Percentiles rank a stretch among this genome's conserved stretches.
Evolutionary conservation across 2,113 vertebrate species (phyloP).

Genomic region (Collichthys lucidus): DNA sequence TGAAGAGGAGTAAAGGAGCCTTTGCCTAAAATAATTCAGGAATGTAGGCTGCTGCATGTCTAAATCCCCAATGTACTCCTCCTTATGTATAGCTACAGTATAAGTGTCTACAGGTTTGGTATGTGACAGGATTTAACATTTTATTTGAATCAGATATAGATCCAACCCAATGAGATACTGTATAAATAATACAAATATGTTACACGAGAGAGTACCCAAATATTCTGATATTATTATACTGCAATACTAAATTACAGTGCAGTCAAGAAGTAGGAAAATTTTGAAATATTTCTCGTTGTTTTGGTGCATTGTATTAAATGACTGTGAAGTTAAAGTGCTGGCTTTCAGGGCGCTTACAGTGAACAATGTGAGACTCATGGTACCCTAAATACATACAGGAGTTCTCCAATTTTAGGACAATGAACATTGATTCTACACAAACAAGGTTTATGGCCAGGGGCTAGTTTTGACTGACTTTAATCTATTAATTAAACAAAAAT

Average conservation of each 20-base stretch:
- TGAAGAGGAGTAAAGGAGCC: slow-evolving; percentile 29
- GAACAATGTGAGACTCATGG: neutral
- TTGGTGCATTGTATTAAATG: neutral
- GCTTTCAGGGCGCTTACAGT: too few relatives aligned
- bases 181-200: neutral
- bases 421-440: neutral
- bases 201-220: neutral
- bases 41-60: slow-evolving; percentile 24
- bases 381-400: neutral
- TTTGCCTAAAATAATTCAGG: slow-evolving; percentile 34
- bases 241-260: neutral
- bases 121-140: slow-evolving; percentile 24
- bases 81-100: neutral
- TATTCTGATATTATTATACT: neutral
- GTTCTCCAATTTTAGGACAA: neutral
- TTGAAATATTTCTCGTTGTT: neutral
- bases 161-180: neutral
- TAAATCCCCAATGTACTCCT: slow-evolving; percentile 10
- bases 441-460: neutral
- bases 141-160: slow-evolving; percentile 6
- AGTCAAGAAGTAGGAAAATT: neutral
- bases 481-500: neutral
- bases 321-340: neutral
- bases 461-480: neutral
- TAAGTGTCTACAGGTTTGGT: neutral